Evolutionary conservation across 2,113 vertebrate genomes (phyloP), one percentile per base, ranked within the genome.

Genomic region (Zapornia atra): DNA sequence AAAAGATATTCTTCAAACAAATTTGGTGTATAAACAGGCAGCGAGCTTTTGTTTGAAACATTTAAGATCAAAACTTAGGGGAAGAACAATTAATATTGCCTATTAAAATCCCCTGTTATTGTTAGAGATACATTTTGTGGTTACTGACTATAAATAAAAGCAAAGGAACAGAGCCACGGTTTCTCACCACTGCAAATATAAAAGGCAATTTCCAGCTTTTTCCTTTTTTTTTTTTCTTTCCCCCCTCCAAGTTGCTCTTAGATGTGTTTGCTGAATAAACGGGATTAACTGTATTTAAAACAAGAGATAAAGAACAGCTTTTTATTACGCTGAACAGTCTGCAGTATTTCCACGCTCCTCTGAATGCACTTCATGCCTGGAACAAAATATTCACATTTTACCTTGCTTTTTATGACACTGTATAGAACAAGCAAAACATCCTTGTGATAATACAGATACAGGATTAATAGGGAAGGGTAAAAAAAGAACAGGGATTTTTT

Each of bases 201-300:
- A 90, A 94, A 85, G 34, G 78, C 88, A 34, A 92, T 92, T 97
- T 88, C 66, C 50, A 91, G 57, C 53, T 76, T 92, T 68, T 50
- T 59, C 60, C 70, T 40, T 72, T 88, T 63, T 66, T 56, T 51
- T 59, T 22, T 42, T 65, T 84, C 71, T 73, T 59, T 33, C 31
- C 56, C 38, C 68, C 75, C 79, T 87, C 92, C 48, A 95, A 97
- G 95, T 96, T 97, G 60, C 91, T 97, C 70, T 97, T 95, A 78
- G 75, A 94, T 69, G 92, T 96, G 95, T 96, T 97, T 97, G 96
- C 96, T 93, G 91, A 96, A 97, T 97, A 97, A 97, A 97, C 63
- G 71, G 94, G 96, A 97, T 97, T 97, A 97, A 91, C 96, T 96
- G 96, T 97, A 97, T 96, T 97, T 97, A 96, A 96, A 96, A 97